phyloP scores from a whole-genome alignment of 2,888 invertebrate genomes.

The Amblyjoppa proteus region DNA sequence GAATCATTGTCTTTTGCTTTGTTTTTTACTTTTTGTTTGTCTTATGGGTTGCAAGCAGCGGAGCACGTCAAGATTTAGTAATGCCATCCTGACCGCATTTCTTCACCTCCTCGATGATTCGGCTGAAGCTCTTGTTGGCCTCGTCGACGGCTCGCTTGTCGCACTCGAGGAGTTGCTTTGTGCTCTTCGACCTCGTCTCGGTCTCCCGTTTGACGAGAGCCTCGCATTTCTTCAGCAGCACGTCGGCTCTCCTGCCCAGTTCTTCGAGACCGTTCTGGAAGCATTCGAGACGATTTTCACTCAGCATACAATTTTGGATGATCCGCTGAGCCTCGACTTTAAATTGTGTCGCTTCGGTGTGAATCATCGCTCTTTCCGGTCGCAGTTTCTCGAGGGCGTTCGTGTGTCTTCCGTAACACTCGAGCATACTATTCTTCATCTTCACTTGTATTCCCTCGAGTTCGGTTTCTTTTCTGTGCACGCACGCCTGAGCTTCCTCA shows the following conservation, averaged over 20 bases:
- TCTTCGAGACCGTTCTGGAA: slow-evolving; percentile 62
- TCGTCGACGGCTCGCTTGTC: slow-evolving; percentile 67
- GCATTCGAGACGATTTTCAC: slow-evolving; percentile 64
- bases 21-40: background rate
- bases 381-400: slow-evolving; percentile 66
- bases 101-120: slow-evolving; percentile 67
- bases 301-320: slow-evolving; percentile 67
- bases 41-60: background rate
- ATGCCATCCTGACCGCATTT: slow-evolving; percentile 57
- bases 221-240: slow-evolving; percentile 69
- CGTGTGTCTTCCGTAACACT: slow-evolving; percentile 73
- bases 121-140: slow-evolving; percentile 61
- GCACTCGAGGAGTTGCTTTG: slow-evolving; percentile 67
- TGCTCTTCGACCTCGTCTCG: slow-evolving; percentile 58
- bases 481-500: slow-evolving; percentile 66
- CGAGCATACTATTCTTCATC: slow-evolving; percentile 70
- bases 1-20: background rate
- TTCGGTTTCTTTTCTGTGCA: slow-evolving; percentile 66
- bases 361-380: slow-evolving; percentile 69
- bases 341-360: slow-evolving; percentile 71
- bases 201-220: slow-evolving; percentile 67
- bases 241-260: slow-evolving; percentile 63
- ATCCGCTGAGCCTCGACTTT: slow-evolving; percentile 70
- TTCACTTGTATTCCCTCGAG: slow-evolving; percentile 56
- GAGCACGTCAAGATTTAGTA: slow-evolving; percentile 34